Conservation (phyloP, 2,888 invertebrate genomes). For the Pecten maximus region DNA sequence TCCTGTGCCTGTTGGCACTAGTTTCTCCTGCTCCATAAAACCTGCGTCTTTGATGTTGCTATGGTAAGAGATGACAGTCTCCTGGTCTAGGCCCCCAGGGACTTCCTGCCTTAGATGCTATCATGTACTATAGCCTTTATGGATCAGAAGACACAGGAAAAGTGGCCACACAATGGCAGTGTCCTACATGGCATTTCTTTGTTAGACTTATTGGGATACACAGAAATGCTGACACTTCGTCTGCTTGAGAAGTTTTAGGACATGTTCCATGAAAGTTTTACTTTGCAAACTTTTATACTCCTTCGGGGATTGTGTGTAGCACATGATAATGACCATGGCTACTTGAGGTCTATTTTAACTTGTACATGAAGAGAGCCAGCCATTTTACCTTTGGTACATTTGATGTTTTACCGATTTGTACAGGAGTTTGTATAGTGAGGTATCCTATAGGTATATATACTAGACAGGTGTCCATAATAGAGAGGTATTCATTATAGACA, state of each 20-base stretch:
- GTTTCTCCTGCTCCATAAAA: neutral
- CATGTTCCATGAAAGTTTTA: neutral
- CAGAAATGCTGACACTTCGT: neutral
- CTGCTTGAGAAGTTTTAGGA: conserved; percentile 2
- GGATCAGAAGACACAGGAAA: conserved; percentile 6
- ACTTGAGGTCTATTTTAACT: no score
- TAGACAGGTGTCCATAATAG: no score
- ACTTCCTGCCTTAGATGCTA: conserved; percentile 26
- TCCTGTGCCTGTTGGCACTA: conserved; percentile 13
- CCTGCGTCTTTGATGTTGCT: neutral
- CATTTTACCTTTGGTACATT: no score
- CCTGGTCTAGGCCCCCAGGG: neutral
- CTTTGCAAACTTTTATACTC: neutral
- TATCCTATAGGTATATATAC: no score
- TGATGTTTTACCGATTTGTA: no score
- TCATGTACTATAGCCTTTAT: conserved; percentile 2
- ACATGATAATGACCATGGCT: no score
- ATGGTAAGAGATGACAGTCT: conserved; percentile 17
- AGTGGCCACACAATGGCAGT: neutral
- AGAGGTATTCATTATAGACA: no score
- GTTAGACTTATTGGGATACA: neutral
- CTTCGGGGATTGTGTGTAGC: no score
- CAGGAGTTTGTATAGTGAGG: no score
- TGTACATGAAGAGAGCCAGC: no score
- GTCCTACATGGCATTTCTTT: neutral